Conservation (phyloP, 2,888 invertebrate species). For the Microplitis deprimator region DNA sequence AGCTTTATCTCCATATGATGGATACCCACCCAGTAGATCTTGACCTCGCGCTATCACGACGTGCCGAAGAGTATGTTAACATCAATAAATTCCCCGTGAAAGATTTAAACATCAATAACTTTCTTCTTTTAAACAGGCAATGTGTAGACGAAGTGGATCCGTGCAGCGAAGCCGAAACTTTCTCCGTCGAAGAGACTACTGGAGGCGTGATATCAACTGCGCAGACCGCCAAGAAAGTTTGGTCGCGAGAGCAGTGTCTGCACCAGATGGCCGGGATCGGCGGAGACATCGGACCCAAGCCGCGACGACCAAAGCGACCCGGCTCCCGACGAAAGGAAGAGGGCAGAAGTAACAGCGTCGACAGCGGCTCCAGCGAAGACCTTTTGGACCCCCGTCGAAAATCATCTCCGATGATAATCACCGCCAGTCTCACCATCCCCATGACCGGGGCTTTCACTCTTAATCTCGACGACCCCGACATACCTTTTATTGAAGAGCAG, state of each 20-base stretch:
- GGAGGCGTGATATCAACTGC: conserved; percentile 51
- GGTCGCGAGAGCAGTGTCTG: conserved; percentile 82
- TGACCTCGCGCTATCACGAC: conserved; percentile 73
- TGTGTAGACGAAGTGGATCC: conserved; percentile 66
- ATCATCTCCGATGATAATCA: conserved; percentile 79
- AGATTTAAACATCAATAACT: no score
- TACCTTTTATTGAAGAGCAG: conserved; percentile 80
- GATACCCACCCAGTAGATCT: conserved; percentile 87
- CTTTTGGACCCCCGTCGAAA: conserved; percentile 72
- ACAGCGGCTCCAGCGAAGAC: conserved; percentile 70
- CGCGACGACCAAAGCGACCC: conserved; percentile 67
- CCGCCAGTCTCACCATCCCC: conserved; percentile 87
- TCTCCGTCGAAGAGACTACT: conserved; percentile 62
- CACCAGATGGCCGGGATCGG: conserved; percentile 72
- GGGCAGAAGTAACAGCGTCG: conserved; percentile 73
- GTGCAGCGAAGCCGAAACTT: conserved; percentile 67
- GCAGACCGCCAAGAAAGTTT: conserved; percentile 72
- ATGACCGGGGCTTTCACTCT: conserved; percentile 74
- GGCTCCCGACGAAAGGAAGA: conserved; percentile 71
- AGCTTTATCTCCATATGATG: conserved; percentile 88
- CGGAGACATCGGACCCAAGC: conserved; percentile 75
- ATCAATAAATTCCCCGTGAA: not conserved
- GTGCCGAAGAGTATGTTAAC: conserved; percentile 71
- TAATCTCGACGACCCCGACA: conserved; percentile 77
- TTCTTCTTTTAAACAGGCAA: conserved; percentile 57